Conservation (phyloP, 2,888 invertebrate genomes). For the Desoria tigrina region DNA sequence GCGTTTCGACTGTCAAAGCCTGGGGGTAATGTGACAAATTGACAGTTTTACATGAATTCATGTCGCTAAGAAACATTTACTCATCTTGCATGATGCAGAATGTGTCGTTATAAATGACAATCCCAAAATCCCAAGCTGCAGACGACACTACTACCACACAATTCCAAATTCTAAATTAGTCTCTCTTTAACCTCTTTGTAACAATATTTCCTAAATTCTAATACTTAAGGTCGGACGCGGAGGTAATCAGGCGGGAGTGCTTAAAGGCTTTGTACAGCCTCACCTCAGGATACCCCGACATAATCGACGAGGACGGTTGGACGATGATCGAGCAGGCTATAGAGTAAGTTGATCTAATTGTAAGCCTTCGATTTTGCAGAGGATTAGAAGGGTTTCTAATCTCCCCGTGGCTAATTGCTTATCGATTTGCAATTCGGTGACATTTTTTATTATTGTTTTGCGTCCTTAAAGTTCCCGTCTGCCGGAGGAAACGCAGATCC, state of each 20-base stretch:
- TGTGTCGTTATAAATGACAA: too few species aligned
- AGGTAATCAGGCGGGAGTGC: conserved; percentile 35
- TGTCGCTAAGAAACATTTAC: neutral
- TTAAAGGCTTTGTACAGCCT: conserved; percentile 35
- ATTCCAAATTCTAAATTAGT: neutral
- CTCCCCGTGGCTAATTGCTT: neutral
- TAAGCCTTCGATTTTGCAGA: neutral
- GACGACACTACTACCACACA: too few species aligned
- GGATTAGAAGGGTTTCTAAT: neutral
- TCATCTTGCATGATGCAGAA: neutral
- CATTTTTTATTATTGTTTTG: neutral
- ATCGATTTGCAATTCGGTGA: neutral
- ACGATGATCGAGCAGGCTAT: conserved; percentile 43
- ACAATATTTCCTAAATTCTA: neutral
- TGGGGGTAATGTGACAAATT: neutral
- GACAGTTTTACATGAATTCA: neutral
- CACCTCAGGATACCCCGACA: conserved; percentile 42
- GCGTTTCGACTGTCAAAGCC: conserved; percentile 7
- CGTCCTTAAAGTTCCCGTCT: conserved; percentile 4
- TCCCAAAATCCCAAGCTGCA: neutral
- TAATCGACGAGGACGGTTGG: conserved; percentile 44
- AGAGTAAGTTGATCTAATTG: conserved; percentile 34
- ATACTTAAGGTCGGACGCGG: conserved; percentile 37
- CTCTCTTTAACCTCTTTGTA: neutral
- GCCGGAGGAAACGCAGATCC: conserved; percentile 34